Evolutionary conservation across 1,140 invertebrate genomes (phyloP).

Genomic region (Plodia interpunctella): DNA sequence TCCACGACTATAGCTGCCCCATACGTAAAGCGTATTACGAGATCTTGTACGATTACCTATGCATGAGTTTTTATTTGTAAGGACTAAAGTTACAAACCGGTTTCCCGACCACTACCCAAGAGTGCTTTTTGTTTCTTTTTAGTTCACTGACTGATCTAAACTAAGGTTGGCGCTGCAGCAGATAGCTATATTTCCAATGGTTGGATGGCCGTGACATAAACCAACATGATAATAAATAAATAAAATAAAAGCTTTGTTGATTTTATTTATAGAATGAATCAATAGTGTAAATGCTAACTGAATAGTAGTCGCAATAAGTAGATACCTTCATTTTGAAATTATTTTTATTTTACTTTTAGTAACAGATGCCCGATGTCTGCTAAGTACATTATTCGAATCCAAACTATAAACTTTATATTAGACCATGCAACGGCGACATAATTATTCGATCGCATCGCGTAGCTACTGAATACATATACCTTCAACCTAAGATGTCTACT

Average conservation of each 20-base stretch:
- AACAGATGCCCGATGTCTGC: too few species aligned
- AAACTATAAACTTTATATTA: too few species aligned
- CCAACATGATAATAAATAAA: neutral
- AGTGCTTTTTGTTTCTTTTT: conserved; percentile 70
- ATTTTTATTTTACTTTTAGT: too few species aligned
- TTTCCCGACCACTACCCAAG: conserved; percentile 41
- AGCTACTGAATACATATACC: neutral
- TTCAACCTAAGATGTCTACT: conserved; percentile 15
- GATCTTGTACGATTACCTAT: conserved; percentile 53
- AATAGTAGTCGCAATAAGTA: too few species aligned
- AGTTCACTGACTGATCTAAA: conserved; percentile 70
- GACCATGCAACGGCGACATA: too few species aligned
- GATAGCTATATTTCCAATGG: neutral
- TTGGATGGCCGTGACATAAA: neutral
- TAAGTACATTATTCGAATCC: too few species aligned
- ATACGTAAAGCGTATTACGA: conserved; percentile 41
- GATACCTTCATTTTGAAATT: too few species aligned
- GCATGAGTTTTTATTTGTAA: conserved; percentile 59
- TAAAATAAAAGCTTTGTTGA: too few species aligned
- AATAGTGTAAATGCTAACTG: too few species aligned
- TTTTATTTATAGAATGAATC: too few species aligned
- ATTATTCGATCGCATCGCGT: neutral
- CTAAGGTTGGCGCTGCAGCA: conserved; percentile 32
- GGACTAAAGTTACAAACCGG: conserved; percentile 65
- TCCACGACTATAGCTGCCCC: conserved; percentile 38